Evolutionary conservation across 2,113 vertebrate genomes (phyloP).

Genomic region (Acrocephalus arundinaceus): DNA sequence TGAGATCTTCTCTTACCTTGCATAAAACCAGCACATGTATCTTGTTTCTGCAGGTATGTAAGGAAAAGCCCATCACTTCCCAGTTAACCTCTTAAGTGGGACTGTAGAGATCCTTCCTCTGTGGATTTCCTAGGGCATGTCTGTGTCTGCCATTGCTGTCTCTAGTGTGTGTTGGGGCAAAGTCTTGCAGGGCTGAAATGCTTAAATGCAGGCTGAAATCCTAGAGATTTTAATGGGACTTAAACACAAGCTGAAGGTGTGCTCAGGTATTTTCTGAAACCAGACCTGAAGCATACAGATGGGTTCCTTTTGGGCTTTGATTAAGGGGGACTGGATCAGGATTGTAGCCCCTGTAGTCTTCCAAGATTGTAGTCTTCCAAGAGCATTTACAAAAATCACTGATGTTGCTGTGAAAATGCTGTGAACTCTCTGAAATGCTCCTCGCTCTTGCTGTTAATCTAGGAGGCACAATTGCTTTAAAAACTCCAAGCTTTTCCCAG

Average conservation of each 20-base stretch:
- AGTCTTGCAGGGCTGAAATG: neutral
- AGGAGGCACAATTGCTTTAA: neutral
- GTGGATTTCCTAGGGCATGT: neutral
- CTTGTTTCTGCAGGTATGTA: neutral
- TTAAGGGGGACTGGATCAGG: neutral
- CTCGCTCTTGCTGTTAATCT: neutral
- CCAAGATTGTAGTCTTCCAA: neutral
- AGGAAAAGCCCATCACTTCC: neutral
- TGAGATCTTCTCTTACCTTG: rapidly evolving
- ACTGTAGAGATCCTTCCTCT: neutral
- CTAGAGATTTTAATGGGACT: neutral
- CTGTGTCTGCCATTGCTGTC: rapidly evolving
- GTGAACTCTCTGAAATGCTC: neutral
- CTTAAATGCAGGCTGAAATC: neutral
- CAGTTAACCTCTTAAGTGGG: neutral
- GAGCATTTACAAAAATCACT: neutral
- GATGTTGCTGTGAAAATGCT: neutral
- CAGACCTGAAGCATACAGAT: neutral
- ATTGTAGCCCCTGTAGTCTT: neutral
- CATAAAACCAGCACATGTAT: neutral
- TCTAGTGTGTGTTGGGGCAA: neutral
- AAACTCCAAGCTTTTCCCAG: neutral
- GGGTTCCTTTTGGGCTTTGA: neutral
- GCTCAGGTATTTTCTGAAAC: neutral
- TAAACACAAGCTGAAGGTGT: neutral